Conservation (phyloP, 1,140 invertebrate species). For the Atopsyche davidsoni region DNA sequence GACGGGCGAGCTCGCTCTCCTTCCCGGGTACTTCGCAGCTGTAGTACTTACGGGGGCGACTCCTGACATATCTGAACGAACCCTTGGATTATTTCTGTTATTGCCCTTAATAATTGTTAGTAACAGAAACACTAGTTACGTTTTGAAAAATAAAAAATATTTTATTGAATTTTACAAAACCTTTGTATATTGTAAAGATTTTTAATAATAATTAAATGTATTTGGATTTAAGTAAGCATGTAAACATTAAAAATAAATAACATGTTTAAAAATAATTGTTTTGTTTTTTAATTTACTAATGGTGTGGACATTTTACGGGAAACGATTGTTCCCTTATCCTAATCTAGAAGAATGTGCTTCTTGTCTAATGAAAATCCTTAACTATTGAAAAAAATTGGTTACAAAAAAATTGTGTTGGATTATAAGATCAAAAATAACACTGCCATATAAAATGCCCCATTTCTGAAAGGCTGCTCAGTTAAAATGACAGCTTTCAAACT, state of each 20-base stretch:
- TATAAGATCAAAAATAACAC: too few relatives aligned
- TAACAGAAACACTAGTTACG: slow-evolving; percentile 36
- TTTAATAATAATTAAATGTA: slow-evolving; percentile 39
- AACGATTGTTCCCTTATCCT: too few relatives aligned
- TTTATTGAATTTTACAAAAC: slow-evolving; percentile 49
- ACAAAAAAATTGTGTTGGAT: too few relatives aligned
- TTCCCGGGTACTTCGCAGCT: slow-evolving; percentile 26
- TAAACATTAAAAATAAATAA: slow-evolving; percentile 44
- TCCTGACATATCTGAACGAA: slow-evolving; percentile 12
- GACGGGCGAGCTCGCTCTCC: slow-evolving; percentile 14
- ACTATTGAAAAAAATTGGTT: too few relatives aligned
- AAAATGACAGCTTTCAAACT: too few relatives aligned
- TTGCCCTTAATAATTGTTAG: slow-evolving; percentile 12
- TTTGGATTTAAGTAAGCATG: slow-evolving; percentile 27
- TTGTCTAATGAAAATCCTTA: too few relatives aligned
- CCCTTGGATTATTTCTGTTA: slow-evolving; percentile 9
- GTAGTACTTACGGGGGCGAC: slow-evolving; percentile 23
- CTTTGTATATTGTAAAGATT: slow-evolving; percentile 53
- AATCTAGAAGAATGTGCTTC: too few relatives aligned
- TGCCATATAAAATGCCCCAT: too few relatives aligned
- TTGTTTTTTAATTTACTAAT: slow-evolving; percentile 34
- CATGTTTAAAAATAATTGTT: slow-evolving; percentile 45
- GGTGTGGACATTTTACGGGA: too few relatives aligned
- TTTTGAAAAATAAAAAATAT: slow-evolving; percentile 49
- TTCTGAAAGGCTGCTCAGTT: too few relatives aligned